Evolutionary conservation across 2,113 vertebrate genomes (phyloP), one percentile per base, ranked within the genome.

Genomic region (Conger conger): DNA sequence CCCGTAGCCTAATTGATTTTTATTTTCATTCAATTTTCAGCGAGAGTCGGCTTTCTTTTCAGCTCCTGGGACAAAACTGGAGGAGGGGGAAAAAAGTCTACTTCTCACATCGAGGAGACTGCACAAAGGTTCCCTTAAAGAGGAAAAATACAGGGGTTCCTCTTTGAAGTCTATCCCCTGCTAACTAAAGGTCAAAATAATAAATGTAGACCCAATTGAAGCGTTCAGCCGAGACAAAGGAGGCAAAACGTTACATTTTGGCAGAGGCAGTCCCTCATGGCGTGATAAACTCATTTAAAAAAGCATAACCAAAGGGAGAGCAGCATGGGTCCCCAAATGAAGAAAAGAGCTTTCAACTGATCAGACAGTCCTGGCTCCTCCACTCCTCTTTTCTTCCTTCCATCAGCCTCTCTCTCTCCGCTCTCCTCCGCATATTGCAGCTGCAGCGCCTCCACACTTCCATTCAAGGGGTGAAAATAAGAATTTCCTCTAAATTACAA

Each of bases 101-200:
- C 88, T 87, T 88, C 87, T 91, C 91, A 91, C 91, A 91, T 91
- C 93, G 92, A 87, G 91, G 88, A 89, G 86, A 88, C 89, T 90
- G 88, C 91, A 92, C 92, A 89, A 88, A 92, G 87, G 88, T 90
- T 90, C 92, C 85, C 85, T 86, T 81, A 91, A 89, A 92, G 90
- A 90, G 86, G 81, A 91, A 27, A 85, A 87, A 45, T 87, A 88
- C 85, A 73, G 82, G 89, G 87, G 82, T 86, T 86, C 86, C 83
- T 88, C 93, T 93, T 95, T 94, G 93, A 95, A 92, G 93, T 93
- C 86, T 87, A 85, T 89, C 91, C 91, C 88, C 93, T 86, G 90
- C 91, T 90, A 94, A 93, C 91, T 89, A 94, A 95, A 95, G 94
- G 94, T 96, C 93, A 95, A 95, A 95, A 94, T 95, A 96, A 95